Evolutionary conservation across 2,797 vertebrate species (phyloP), one percentile per base, ranked within the genome.

Genomic region (Tangara arthus): DNA sequence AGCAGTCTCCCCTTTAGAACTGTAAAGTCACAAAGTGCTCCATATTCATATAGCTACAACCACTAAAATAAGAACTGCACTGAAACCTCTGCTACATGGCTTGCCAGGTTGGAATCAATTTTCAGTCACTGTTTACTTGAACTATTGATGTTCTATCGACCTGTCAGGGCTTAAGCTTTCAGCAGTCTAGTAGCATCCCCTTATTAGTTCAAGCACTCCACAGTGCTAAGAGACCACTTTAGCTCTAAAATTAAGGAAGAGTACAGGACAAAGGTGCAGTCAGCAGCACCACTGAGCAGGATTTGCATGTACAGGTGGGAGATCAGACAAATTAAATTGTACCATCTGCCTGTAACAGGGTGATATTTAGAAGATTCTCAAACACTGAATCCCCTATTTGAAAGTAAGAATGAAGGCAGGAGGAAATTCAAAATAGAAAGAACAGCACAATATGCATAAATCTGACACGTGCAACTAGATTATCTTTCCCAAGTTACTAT

Each of bases 191-290:
- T 15, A 91, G n/a, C n/a, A 77, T 3, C 9, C 8, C 8, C n/a
- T 46, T 46, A 42, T 28, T 50, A 88, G 73, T 32, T 70, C 49
- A 86, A 55, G 32, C 20, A 90, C 55, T 28, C 30, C 22, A 28
- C 5, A 64, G 26, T 4, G 16, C 41, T 47, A 49, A 50, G 0
- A 81, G 32, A 63, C 22, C 27, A 65, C 1, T 0, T 1, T 4
- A 69, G 23, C 27, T 78, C 65, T 71, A 81, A 57, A 88, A 86
- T 35, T 37, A 24, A 87, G 87, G 44, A 70, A 24, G 0, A 64
- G 7, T 44, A 35, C 41, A 82, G 26, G 32, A 76, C 22, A 82
- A 89, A 63, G 26, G 50, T 28, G 60, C 34, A 63, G 47, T 30
- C 23, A 66, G 21, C n/a, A 77, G 56, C 56, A 82, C 23, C 59